These are phyloP conservation scores for Actinia equina DNA, from an alignment of 64 coral and sea anemone genomes.

Conservation along the genomic window DNA sequence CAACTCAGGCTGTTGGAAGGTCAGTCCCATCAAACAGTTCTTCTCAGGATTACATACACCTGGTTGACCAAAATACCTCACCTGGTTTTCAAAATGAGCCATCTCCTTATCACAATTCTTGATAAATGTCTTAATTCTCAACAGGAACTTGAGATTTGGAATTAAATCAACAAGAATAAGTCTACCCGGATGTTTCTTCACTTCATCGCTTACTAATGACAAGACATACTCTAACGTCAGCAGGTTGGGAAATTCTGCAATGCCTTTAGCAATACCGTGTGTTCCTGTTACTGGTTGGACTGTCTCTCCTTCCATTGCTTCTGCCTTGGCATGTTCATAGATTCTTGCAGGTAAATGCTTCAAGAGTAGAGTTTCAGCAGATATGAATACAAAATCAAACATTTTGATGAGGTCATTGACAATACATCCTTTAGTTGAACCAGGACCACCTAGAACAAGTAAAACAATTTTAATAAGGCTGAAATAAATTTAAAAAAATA, in stretches of 20 bases:
- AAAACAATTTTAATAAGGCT: not conserved
- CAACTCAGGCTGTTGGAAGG: no score
- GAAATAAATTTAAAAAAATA: no score
- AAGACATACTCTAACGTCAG: conserved; percentile 79
- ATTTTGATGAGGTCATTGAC: conserved; percentile 77
- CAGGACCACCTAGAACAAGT: conserved; percentile 77
- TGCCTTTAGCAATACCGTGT: conserved; percentile 50
- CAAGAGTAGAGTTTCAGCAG: conserved; percentile 80
- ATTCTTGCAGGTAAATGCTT: conserved; percentile 62
- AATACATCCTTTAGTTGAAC: conserved; percentile 83
- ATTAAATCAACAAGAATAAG: conserved; percentile 79
- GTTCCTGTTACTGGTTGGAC: conserved; percentile 40
- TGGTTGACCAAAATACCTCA: no score
- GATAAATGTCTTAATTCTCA: conserved; percentile 74
- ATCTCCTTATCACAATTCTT: conserved; percentile 88
- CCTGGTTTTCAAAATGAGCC: conserved; percentile 78
- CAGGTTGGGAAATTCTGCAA: conserved; percentile 45
- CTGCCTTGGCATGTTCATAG: not conserved
- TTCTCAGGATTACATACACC: no score
- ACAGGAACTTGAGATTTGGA: conserved; percentile 81
- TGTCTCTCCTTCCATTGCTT: conserved; percentile 5
- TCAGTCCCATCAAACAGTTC: no score
- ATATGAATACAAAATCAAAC: conserved; percentile 91
- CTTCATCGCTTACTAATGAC: conserved; percentile 52
- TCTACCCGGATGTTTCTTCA: conserved; percentile 54